phyloP scores from a whole-genome alignment of 2,888 invertebrate species.

The Chymomyza amoena region DNA sequence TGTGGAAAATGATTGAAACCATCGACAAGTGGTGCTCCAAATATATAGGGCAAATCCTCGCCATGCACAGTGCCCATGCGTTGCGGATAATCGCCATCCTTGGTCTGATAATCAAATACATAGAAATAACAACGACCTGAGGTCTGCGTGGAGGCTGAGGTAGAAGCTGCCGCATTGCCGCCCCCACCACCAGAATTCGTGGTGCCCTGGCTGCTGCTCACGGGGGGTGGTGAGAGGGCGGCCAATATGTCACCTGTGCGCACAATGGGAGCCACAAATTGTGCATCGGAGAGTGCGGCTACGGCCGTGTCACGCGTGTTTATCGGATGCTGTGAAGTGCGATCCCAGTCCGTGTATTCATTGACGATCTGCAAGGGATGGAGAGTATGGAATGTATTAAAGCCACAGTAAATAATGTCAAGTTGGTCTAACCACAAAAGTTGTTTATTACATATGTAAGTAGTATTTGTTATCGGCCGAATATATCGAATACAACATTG shows the following conservation, averaged over 20 bases:
- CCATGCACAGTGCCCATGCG: slow-evolving; percentile 95
- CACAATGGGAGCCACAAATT: slow-evolving; percentile 94
- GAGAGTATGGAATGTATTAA: not conserved
- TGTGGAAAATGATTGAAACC: slow-evolving; percentile 89
- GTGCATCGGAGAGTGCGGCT: slow-evolving; percentile 94
- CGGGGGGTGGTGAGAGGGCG: slow-evolving; percentile 80
- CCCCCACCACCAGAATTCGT: slow-evolving; percentile 56
- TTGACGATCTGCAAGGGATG: slow-evolving; percentile 82
- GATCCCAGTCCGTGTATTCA: slow-evolving; percentile 98
- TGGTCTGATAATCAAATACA: slow-evolving; percentile 94
- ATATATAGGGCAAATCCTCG: slow-evolving; percentile 93
- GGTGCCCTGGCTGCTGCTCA: slow-evolving; percentile 33
- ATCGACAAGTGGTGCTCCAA: slow-evolving; percentile 93
- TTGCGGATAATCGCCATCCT: slow-evolving; percentile 93
- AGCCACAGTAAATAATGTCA: not conserved
- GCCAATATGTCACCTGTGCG: slow-evolving; percentile 90
- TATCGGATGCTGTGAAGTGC: slow-evolving; percentile 92
- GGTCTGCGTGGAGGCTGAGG: slow-evolving; percentile 60
- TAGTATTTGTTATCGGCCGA: not conserved
- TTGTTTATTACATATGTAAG: not conserved
- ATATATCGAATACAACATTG: not conserved
- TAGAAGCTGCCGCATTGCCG: slow-evolving; percentile 71
- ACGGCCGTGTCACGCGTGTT: slow-evolving; percentile 93
- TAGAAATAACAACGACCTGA: slow-evolving; percentile 92
- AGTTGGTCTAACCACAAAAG: not conserved